phyloP scores from a whole-genome alignment of 2,888 invertebrate species.

The Stenolophus ochropezus region DNA sequence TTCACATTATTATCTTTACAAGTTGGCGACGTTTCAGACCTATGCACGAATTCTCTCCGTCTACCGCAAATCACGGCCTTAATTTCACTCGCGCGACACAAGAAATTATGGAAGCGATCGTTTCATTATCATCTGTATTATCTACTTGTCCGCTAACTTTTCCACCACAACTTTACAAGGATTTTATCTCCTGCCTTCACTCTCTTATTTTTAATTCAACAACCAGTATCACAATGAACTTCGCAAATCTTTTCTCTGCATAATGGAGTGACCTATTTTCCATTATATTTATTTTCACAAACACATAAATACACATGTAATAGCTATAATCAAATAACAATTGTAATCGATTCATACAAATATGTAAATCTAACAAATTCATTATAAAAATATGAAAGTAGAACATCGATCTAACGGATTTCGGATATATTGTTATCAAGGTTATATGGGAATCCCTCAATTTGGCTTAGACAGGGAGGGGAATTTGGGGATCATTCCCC shows the following conservation, averaged over 20 bases:
- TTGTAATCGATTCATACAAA: too few relatives aligned
- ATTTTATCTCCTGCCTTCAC: not conserved
- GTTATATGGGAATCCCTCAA: too few relatives aligned
- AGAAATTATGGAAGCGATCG: not conserved
- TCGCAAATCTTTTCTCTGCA: not conserved
- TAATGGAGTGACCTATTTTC: not conserved
- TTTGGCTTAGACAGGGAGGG: too few relatives aligned
- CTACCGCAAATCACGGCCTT: not conserved
- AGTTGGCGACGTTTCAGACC: not conserved
- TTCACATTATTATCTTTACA: slow-evolving; percentile 19
- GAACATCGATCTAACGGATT: too few relatives aligned
- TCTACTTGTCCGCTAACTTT: slow-evolving; percentile 3
- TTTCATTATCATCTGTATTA: slow-evolving; percentile 15
- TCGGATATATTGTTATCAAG: too few relatives aligned
- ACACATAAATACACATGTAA: too few relatives aligned
- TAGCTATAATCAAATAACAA: too few relatives aligned
- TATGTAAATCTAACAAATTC: too few relatives aligned
- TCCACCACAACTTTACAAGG: not conserved
- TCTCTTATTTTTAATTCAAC: not conserved
- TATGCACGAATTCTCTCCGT: not conserved
- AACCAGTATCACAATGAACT: not conserved
- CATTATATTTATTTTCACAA: too few relatives aligned
- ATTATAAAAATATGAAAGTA: too few relatives aligned
- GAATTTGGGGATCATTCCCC: too few relatives aligned
- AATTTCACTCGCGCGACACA: not conserved